A percentile compares a stretch with the other conserved stretches of the same genome.
Conservation (phyloP, 2,888 invertebrate species). For the Drosophila glabriapex region DNA sequence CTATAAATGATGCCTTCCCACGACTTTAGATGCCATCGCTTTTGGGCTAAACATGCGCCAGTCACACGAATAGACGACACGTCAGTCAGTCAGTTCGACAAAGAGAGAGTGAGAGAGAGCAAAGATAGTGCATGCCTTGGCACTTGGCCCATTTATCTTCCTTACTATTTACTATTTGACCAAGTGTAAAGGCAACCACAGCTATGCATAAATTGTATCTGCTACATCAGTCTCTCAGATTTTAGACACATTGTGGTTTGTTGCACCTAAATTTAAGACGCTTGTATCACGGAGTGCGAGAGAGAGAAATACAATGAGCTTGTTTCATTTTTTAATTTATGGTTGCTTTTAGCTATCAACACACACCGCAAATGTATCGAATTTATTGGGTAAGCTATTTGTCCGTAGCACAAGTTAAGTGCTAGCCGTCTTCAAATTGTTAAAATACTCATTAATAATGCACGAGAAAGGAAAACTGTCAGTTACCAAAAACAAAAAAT, state of each 20-base stretch:
- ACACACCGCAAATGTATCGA: conserved; percentile 46
- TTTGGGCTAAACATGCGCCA: conserved; percentile 52
- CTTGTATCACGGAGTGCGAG: conserved; percentile 10
- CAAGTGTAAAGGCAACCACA: conserved; percentile 42
- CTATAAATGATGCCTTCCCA: conserved; percentile 26
- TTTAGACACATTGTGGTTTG: conserved; percentile 60
- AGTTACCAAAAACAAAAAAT: conserved; percentile 23
- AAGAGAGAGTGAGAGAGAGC: not conserved
- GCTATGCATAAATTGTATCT: conserved; percentile 61
- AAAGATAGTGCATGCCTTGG: conserved; percentile 52
- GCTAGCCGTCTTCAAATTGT: conserved; percentile 47
- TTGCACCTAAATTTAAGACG: conserved; percentile 44
- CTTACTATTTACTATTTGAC: conserved; percentile 35
- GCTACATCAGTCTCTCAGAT: conserved; percentile 41
- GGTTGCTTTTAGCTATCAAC: conserved; percentile 62
- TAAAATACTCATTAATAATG: conserved; percentile 55
- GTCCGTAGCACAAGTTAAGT: conserved; percentile 30
- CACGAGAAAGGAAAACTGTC: conserved; percentile 37
- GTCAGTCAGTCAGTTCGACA: conserved; percentile 50
- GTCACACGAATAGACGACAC: conserved; percentile 59
- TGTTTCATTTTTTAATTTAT: conserved; percentile 58
- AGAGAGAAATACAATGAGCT: conserved; percentile 46
- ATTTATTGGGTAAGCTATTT: conserved; percentile 54
- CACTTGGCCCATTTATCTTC: conserved; percentile 59
- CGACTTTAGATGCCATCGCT: conserved; percentile 53